phyloP scores from a whole-genome alignment of 2,113 vertebrate species.

The Emydura subglobosa region DNA sequence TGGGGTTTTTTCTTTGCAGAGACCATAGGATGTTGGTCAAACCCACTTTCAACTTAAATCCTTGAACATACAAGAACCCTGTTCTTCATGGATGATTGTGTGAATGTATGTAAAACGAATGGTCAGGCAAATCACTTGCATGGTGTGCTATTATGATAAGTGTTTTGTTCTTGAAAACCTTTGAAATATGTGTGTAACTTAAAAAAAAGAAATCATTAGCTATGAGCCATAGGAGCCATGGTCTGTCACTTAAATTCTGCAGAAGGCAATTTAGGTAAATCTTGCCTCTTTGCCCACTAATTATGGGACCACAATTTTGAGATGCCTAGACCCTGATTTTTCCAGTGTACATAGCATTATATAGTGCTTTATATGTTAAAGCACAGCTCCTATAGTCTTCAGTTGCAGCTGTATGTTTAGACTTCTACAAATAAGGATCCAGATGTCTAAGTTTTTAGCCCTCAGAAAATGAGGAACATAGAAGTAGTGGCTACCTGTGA shows the following conservation, averaged over 20 bases:
- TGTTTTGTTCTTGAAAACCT: background rate
- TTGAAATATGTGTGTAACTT: background rate
- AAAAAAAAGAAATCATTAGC: background rate
- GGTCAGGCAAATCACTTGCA: background rate
- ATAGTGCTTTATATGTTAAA: background rate
- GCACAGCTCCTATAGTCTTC: background rate
- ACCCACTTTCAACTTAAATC: background rate
- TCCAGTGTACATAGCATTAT: background rate
- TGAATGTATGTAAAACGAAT: background rate
- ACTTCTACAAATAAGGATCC: background rate
- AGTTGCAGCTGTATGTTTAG: background rate
- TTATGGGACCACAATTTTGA: background rate
- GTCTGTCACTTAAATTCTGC: background rate
- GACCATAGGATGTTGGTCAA: background rate
- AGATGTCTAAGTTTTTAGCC: background rate
- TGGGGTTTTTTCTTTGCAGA: background rate
- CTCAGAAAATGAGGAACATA: background rate
- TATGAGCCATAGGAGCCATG: background rate
- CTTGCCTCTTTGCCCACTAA: background rate
- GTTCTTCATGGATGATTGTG: background rate
- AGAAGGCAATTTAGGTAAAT: background rate
- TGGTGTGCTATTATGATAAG: background rate
- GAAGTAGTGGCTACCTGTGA: fast-evolving
- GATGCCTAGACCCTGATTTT: background rate
- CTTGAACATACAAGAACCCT: background rate